phyloP scores from a whole-genome alignment of 2,888 invertebrate genomes.

The Hirtodrosophila duncani region DNA sequence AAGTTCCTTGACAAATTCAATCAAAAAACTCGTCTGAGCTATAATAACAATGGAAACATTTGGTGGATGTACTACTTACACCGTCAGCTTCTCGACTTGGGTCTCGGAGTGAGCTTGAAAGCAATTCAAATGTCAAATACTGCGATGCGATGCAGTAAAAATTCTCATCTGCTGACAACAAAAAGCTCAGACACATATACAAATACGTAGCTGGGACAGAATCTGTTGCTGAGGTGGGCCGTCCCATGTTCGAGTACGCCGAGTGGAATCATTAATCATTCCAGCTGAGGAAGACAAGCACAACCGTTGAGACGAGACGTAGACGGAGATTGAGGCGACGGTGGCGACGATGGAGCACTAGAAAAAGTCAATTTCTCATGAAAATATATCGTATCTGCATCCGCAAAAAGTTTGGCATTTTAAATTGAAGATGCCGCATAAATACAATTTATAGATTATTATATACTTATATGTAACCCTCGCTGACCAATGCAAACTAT shows the following conservation, averaged over 20 bases:
- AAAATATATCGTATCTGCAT: constrained; percentile 69
- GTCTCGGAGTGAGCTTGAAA: constrained; percentile 22
- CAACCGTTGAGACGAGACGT: constrained; percentile 45
- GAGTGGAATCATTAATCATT: constrained; percentile 75
- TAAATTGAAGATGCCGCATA: constrained; percentile 28
- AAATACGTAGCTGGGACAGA: constrained; percentile 32
- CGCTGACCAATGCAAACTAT: constrained; percentile 11
- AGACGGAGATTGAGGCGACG: constrained; percentile 40
- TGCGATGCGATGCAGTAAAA: constrained; percentile 50
- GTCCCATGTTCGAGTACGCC: constrained; percentile 53
- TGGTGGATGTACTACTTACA: constrained; percentile 29
- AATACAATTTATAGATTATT: constrained; percentile 24
- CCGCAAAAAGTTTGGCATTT: constrained; percentile 47
- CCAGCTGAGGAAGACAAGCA: constrained; percentile 61
- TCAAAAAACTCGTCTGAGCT: constrained; percentile 42
- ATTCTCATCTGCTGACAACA: constrained; percentile 41
- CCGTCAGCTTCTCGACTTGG: constrained; percentile 32
- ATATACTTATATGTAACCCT: constrained; percentile 3
- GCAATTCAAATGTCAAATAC: constrained; percentile 44
- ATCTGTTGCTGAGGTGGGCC: constrained; percentile 38
- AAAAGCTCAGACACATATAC: constrained; percentile 35
- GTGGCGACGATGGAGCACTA: constrained; percentile 31
- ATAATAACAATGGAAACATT: constrained; percentile 23
- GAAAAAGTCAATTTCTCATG: constrained; percentile 76
- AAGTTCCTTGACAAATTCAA: constrained; percentile 62